Evolutionary conservation across 2,888 invertebrate genomes (phyloP), one percentile per base, ranked within the genome.

Genomic region (Leuctra nigra): DNA sequence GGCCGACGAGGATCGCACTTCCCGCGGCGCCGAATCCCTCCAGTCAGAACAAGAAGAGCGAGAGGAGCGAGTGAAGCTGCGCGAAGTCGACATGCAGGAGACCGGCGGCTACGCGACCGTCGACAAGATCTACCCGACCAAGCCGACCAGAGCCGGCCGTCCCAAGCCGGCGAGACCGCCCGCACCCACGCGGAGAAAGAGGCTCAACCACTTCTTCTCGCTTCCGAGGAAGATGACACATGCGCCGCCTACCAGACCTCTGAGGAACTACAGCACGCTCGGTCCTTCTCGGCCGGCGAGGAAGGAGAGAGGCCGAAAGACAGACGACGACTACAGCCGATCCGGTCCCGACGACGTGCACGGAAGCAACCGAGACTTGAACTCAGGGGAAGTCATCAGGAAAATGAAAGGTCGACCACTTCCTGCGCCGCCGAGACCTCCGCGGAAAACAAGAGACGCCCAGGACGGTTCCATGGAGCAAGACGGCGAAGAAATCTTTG

Each of bases 331-430:
- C 18, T 58, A 59, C 16, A 41, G 47, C 13, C 55, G 44, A n/a
- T 50, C 56, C 11, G 55, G 50, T 35, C 53, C 47, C 14, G 48
- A 59, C 16, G 57, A 57, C 20, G 61, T 64, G 22, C 50, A 80
- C 18, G 59, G 53, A 14, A 61, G 59, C 38, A 57, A 50, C 4
- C 56, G 81, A 64, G 78, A 83, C 66, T 72, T 90, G 47, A 81
- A 86, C 60, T 87, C 87, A 18, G 88, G 86, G 7, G 85, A 84
- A 60, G 77, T 89, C 41, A 77, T 91, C 1, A 85, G 81, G 65
- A 89, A 85, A 74, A 91, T 92, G 84, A 87, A 88, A 72, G 84
- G 85, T 63, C 78, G 92, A 61, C 92, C 92, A 0, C 71, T 92
- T 62, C 92, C 92, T 1, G 84, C 92, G 3, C 92, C 92, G 0